Percentiles rank a stretch among this genome's conserved stretches.
Evolutionary conservation across 30 jellyfish, hydroid and myxozoan genomes (phyloP).

Genomic region (Nemopilema nomurai): DNA sequence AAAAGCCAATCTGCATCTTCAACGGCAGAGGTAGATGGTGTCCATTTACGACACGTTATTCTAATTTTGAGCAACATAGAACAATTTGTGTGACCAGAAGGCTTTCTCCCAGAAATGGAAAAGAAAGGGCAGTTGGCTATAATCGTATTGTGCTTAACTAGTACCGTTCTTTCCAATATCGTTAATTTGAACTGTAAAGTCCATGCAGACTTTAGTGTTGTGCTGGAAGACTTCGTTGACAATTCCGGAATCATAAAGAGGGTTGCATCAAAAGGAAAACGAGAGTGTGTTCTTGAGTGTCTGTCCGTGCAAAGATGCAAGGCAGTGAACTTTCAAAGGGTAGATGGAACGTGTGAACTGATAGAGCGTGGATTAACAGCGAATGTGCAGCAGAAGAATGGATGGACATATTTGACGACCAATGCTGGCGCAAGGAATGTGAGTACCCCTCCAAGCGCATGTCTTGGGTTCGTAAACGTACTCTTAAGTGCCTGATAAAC

Average conservation of each 20-base stretch:
- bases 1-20: too few relatives aligned
- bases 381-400: background rate
- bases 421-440: background rate
- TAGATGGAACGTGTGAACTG: constrained; percentile 37
- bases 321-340: constrained; percentile 23
- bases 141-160: too few relatives aligned
- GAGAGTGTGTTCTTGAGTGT: constrained; percentile 43
- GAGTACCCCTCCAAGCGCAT: too few relatives aligned
- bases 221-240: background rate
- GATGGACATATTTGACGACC: constrained; percentile 6
- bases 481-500: too few relatives aligned
- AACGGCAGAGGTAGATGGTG: too few relatives aligned
- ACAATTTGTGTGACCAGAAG: too few relatives aligned
- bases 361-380: constrained; percentile 12
- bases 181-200: background rate
- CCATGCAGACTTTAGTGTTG: background rate
- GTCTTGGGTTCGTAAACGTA: too few relatives aligned
- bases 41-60: too few relatives aligned
- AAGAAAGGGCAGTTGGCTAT: too few relatives aligned
- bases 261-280: constrained; percentile 11
- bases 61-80: too few relatives aligned
- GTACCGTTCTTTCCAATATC: too few relatives aligned
- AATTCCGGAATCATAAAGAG: constrained; percentile 2
- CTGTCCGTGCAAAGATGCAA: constrained; percentile 9
- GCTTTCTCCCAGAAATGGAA: too few relatives aligned